phyloP scores from a whole-genome alignment of 2,797 vertebrate genomes.

The Cygnus olor region DNA sequence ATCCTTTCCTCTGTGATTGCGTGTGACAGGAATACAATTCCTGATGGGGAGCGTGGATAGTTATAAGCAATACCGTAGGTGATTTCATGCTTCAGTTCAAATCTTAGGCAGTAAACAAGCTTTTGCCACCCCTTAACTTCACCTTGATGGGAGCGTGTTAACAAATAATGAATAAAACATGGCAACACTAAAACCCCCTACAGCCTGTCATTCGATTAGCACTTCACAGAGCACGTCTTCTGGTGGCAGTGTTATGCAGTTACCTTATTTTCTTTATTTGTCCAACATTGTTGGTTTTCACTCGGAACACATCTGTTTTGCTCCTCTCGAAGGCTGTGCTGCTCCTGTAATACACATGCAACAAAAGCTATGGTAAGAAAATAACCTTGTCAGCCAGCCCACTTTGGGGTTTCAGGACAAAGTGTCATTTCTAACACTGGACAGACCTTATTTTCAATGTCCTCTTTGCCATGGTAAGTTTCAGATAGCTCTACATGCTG shows the following conservation, averaged over 20 bases:
- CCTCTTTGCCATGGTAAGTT: not conserved
- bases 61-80: not conserved
- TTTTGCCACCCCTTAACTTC: slow-evolving; percentile 48
- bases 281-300: slow-evolving; percentile 97
- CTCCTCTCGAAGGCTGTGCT: slow-evolving; percentile 94
- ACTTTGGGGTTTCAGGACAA: not conserved
- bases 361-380: not conserved
- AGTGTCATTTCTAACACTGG: not conserved
- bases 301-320: slow-evolving; percentile 93
- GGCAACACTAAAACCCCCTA: not conserved
- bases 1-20: accelerated
- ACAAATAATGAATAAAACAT: slow-evolving; percentile 57
- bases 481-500: not conserved
- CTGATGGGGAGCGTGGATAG: not conserved
- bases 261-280: slow-evolving; percentile 95
- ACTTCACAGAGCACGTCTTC: not conserved
- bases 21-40: slow-evolving; percentile 26
- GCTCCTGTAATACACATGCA: slow-evolving; percentile 83
- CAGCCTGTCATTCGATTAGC: not conserved
- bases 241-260: accelerated
- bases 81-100: slow-evolving; percentile 47
- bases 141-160: not conserved
- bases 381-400: not conserved
- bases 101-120: slow-evolving; percentile 28
- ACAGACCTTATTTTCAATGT: not conserved